These are phyloP conservation scores for Actinostola sp. DNA, from an alignment of 92 coral and sea anemone genomes.

Conservation along the genomic window DNA sequence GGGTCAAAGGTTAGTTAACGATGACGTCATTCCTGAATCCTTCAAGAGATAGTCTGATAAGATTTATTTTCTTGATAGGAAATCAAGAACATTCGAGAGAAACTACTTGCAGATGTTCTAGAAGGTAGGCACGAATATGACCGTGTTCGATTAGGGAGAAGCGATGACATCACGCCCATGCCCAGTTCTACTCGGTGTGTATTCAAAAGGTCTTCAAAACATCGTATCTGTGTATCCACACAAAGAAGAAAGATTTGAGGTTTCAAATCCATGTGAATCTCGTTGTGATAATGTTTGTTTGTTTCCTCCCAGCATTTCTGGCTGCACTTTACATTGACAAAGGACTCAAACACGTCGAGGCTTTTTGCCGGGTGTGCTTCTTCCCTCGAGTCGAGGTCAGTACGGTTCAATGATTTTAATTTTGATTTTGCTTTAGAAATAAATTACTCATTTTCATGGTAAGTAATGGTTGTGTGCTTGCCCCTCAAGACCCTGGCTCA, in stretches of 20 bases:
- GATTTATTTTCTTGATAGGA: no score
- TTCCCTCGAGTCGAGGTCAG: constrained; percentile 96
- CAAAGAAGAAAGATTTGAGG: no score
- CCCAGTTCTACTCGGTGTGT: no score
- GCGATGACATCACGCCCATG: no score
- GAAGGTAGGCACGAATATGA: constrained; percentile 73
- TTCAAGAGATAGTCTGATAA: not conserved
- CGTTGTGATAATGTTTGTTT: no score
- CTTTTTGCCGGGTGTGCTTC: constrained; percentile 84
- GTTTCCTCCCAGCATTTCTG: constrained; percentile 84
- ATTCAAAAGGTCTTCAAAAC: no score
- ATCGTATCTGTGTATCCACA: no score
- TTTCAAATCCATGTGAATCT: not conserved
- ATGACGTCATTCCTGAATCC: no score
- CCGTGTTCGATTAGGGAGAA: not conserved
- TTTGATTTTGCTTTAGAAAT: not conserved
- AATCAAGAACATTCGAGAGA: constrained; percentile 70
- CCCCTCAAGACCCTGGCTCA: no score
- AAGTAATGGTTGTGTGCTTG: not conserved
- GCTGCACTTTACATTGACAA: constrained; percentile 97
- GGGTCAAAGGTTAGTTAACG: constrained; percentile 82
- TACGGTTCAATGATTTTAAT: not conserved
- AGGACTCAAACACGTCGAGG: constrained; percentile 87
- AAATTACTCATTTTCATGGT: not conserved
- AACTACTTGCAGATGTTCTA: constrained; percentile 85